A percentile compares a stretch with the other conserved stretches of the same genome.
Conservation (phyloP, 2,797 vertebrate genomes). For the Falco novaeseelandiae region DNA sequence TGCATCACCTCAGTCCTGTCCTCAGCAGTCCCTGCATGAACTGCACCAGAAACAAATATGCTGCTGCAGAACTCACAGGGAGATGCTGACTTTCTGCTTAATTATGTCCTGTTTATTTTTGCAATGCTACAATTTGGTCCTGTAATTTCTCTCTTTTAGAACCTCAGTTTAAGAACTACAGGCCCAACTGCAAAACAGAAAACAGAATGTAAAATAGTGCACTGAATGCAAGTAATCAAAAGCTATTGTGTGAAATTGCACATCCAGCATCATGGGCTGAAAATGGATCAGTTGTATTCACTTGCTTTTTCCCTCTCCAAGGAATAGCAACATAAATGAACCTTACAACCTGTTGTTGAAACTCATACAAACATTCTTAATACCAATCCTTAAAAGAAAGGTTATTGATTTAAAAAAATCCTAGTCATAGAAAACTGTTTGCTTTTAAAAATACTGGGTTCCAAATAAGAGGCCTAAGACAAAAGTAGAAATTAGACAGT, state of each 20-base stretch:
- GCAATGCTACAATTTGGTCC: neutral
- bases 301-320: neutral
- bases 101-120: slow-evolving; percentile 23
- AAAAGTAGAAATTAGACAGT: neutral
- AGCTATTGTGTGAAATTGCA: slow-evolving; percentile 19
- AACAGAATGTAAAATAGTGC: neutral
- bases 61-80: neutral
- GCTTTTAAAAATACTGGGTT: neutral
- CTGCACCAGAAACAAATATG: neutral
- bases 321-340: neutral
- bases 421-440: neutral
- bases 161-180: neutral
- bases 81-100: slow-evolving; percentile 27
- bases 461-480: neutral
- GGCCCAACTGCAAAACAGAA: neutral
- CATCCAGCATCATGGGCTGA: neutral
- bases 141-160: neutral
- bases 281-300: neutral
- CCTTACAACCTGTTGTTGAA: neutral
- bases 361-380: neutral
- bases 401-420: neutral
- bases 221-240: slow-evolving; percentile 53
- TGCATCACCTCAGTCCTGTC: neutral
- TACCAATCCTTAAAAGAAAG: neutral
- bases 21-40: neutral